Evolutionary conservation across 2,888 invertebrate species (phyloP), one percentile per base, ranked within the genome.

Genomic region (Mycalesis mineus): DNA sequence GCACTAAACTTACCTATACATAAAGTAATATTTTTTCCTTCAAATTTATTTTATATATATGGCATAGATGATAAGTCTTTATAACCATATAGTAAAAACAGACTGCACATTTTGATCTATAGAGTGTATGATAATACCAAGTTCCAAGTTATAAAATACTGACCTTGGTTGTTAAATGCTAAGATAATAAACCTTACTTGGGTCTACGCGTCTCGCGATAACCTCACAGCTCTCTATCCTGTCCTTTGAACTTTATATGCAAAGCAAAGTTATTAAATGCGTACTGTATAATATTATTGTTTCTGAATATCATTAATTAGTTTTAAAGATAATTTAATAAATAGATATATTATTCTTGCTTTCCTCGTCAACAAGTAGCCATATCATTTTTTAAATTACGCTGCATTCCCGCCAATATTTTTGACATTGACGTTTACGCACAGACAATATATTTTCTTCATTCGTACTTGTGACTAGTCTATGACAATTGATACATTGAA

Each of bases 171-270:
- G 36, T 14, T 33, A 22, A 44, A 22, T 17, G 17, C 8, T 52
- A 17, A 22, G 37, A 53, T 45, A 44, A 37, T 42, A 36, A 33
- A 0, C 2, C 14, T 28, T 5, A 15, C 22, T 49, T 54, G 42
- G 15, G 15, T 36, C 9, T 40, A 22, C 11, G 13, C 39, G 5
- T 22, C 9, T 22, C 22, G 3, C 28, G 49, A 49, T 49, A 50
- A 49, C 49, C 37, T 49, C 29, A 22, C 29, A 13, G 22, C 14
- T 39, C 39, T 3, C 39, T 48, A 15, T 33, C 17, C 53, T 48
- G 36, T 33, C 17, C 53, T 42, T 37, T 58, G 49, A 58, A 50
- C 55, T 50, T 55, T 40, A 51, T 37, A 11, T 37, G 33, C n/a
- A 28, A 22, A 14, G 29, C n/a, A 3, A n/a, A 4, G 22, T 22